These are phyloP conservation scores for Callinectes sapidus DNA, from an alignment of 2,888 invertebrate species.

Conservation along the genomic window DNA sequence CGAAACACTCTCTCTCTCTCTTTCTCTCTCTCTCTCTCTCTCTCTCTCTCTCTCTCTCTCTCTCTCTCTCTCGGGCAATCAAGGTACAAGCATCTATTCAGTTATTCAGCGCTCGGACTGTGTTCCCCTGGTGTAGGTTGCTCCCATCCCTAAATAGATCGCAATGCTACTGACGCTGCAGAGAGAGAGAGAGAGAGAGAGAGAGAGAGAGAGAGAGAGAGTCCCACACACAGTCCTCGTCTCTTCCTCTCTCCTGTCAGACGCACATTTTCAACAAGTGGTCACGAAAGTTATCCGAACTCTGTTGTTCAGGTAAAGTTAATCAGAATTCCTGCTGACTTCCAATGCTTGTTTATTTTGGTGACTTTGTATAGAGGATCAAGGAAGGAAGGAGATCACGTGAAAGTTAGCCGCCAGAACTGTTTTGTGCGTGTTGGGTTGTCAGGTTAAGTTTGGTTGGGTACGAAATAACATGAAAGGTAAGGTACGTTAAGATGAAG, in stretches of 20 bases:
- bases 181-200: conserved; percentile 36
- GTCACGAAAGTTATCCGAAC: background rate
- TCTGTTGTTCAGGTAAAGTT: background rate
- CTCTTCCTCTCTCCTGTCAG: background rate
- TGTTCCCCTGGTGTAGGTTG: too few relatives aligned
- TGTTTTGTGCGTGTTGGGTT: too few relatives aligned
- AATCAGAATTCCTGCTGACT: background rate
- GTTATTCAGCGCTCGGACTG: too few relatives aligned
- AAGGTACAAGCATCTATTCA: too few relatives aligned
- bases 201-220: conserved; percentile 28
- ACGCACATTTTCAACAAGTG: background rate
- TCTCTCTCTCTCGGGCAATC: too few relatives aligned
- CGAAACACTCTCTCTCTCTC: too few relatives aligned
- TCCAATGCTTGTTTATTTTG: background rate
- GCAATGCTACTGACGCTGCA: too few relatives aligned
- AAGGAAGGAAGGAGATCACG: too few relatives aligned
- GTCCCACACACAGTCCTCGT: background rate
- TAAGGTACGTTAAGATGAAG: background rate
- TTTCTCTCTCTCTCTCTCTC: background rate
- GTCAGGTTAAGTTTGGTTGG: too few relatives aligned
- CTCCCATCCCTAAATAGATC: too few relatives aligned
- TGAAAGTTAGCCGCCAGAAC: too few relatives aligned
- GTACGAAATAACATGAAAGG: background rate
- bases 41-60: background rate
- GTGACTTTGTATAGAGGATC: background rate